Conservation (phyloP, 1,140 invertebrate species). For the Hylyphantes graminicola region DNA sequence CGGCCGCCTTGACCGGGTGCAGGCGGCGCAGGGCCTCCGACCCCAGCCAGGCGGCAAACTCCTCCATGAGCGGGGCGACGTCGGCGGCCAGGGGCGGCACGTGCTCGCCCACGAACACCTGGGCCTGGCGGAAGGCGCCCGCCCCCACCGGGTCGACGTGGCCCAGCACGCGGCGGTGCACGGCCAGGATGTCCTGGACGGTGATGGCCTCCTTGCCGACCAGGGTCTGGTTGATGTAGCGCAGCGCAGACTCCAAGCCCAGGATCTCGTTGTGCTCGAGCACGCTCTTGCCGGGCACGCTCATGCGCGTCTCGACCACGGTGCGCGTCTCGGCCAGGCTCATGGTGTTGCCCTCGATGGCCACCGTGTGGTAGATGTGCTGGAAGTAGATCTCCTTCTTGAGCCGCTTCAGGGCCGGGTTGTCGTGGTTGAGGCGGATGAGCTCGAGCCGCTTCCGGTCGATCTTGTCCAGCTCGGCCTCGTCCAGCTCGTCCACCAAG, state of each 20-base stretch:
- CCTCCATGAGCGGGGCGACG: conserved; percentile 84
- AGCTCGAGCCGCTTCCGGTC: conserved; percentile 87
- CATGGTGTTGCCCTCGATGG: conserved; percentile 98
- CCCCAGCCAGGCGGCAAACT: conserved; percentile 88
- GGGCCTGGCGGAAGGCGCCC: conserved; percentile 68
- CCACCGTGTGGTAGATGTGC: conserved; percentile 97
- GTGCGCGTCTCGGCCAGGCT: conserved; percentile 91
- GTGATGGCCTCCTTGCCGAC: conserved; percentile 77
- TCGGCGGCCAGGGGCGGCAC: conserved; percentile 86
- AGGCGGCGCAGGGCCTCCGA: conserved; percentile 84
- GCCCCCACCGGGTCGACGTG: conserved; percentile 91
- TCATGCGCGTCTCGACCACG: conserved; percentile 92
- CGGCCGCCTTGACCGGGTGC: conserved; percentile 92
- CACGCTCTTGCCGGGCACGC: conserved; percentile 93
- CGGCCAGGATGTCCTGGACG: conserved; percentile 89
- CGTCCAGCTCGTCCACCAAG: conserved; percentile 91
- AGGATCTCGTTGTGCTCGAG: conserved; percentile 97
- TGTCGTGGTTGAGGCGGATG: conserved; percentile 81
- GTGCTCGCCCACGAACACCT: conserved; percentile 93
- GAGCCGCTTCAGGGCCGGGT: conserved; percentile 81
- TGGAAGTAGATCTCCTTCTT: conserved; percentile 96
- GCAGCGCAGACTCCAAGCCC: conserved; percentile 93
- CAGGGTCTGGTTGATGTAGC: conserved; percentile 93
- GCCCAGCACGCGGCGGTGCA: conserved; percentile 91
- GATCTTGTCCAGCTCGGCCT: conserved; percentile 80